Evolutionary conservation across 2,888 invertebrate genomes (phyloP).

Genomic region (Acanthosoma haemorrhoidale): DNA sequence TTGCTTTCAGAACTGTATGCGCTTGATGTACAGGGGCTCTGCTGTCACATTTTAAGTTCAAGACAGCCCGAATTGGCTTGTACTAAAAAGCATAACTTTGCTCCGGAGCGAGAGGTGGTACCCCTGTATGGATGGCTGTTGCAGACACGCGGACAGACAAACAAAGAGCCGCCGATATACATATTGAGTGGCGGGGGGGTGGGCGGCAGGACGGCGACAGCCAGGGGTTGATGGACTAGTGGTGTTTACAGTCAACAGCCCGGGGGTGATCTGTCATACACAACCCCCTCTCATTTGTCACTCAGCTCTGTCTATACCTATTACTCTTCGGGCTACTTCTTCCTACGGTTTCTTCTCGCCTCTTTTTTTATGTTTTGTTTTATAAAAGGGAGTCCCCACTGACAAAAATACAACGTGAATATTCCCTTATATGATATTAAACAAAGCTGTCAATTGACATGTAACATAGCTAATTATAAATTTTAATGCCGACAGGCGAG

Average conservation of each 20-base stretch:
- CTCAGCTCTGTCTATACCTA: neutral
- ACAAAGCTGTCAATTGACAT: too few relatives aligned
- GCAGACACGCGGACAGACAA: too few relatives aligned
- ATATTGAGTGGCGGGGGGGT: neutral
- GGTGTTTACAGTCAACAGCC: neutral
- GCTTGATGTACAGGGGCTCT: too few relatives aligned
- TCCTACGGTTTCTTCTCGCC: neutral
- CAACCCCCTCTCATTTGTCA: conserved; percentile 2
- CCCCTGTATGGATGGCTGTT: too few relatives aligned
- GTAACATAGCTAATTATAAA: too few relatives aligned
- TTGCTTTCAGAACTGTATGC: too few relatives aligned
- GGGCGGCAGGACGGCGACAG: neutral
- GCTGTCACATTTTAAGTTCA: too few relatives aligned
- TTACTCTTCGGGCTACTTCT: neutral
- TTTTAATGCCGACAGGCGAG: too few relatives aligned
- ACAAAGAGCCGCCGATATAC: neutral
- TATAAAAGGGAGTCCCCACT: neutral
- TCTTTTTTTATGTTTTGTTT: neutral
- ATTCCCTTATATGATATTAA: neutral
- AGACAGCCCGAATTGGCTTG: too few relatives aligned
- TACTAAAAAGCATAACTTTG: too few relatives aligned
- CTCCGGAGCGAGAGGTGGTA: too few relatives aligned
- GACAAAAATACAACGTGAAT: neutral
- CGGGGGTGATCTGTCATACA: too few relatives aligned
- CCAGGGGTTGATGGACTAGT: conserved; percentile 7